Evolutionary conservation across 1,140 invertebrate species (phyloP).

Genomic region (Lepidurus apus): DNA sequence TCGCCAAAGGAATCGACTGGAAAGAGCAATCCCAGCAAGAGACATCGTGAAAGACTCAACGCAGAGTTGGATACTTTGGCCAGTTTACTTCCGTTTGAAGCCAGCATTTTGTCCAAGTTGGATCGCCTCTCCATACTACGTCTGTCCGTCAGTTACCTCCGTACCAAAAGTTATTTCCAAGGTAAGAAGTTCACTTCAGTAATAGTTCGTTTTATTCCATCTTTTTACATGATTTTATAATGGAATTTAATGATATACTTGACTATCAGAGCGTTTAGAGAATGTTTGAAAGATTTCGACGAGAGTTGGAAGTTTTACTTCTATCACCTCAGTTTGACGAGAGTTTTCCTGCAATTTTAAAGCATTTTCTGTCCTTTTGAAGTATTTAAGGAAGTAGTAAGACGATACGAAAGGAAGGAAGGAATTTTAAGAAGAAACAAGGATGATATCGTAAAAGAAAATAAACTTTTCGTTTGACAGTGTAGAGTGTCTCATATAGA

Average conservation of each 20-base stretch:
- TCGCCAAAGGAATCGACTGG: conserved; percentile 92
- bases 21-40: conserved; percentile 97
- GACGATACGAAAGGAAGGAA: background rate
- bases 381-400: background rate
- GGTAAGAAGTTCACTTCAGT: conserved; percentile 56
- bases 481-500: too few species aligned
- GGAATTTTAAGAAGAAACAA: background rate
- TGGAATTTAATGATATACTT: too few species aligned
- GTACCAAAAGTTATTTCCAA: conserved; percentile 99
- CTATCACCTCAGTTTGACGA: background rate
- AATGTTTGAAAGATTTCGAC: too few species aligned
- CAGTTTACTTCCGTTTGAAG: conserved; percentile 95
- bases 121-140: conserved; percentile 95
- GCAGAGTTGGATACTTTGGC: conserved; percentile 96
- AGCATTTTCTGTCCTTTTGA: background rate
- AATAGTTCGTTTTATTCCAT: background rate
- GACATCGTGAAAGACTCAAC: conserved; percentile 94
- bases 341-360: background rate
- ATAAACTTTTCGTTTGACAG: background rate
- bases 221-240: too few species aligned
- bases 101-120: conserved; percentile 95
- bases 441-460: conserved; percentile 21
- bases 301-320: background rate
- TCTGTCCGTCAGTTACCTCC: conserved; percentile 93
- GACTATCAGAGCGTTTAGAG: too few species aligned